phyloP scores from a whole-genome alignment of 1,140 invertebrate species.

The Oryctes rhinoceros region DNA sequence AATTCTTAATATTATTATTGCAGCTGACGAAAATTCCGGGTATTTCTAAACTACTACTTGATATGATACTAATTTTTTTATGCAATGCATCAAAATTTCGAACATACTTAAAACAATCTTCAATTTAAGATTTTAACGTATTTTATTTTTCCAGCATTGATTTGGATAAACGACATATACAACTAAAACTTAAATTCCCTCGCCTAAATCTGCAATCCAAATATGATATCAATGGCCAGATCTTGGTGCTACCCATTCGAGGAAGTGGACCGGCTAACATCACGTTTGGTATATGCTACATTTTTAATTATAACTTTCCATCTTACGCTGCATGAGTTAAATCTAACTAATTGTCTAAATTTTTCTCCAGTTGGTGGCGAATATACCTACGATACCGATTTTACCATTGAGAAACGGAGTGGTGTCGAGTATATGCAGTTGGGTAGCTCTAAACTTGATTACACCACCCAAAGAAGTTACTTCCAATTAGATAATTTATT shows the following conservation, averaged over 20 bases:
- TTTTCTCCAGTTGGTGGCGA: conserved; percentile 64
- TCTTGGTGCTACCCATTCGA: conserved; percentile 60
- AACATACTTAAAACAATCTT: too few species aligned
- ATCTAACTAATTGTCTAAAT: conserved; percentile 47
- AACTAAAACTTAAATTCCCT: conserved; percentile 51
- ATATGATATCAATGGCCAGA: conserved; percentile 60
- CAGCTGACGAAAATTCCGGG: too few species aligned
- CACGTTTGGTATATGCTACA: conserved; percentile 56
- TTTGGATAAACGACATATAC: conserved; percentile 46
- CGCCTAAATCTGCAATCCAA: conserved; percentile 56
- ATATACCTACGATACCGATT: conserved; percentile 67
- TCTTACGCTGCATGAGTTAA: not conserved
- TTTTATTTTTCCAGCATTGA: conserved; percentile 15
- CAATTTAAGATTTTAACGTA: not conserved
- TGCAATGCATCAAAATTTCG: too few species aligned
- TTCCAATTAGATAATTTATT: conserved; percentile 66
- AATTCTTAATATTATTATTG: too few species aligned
- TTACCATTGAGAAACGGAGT: conserved; percentile 66
- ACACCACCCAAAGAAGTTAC: conserved; percentile 64
- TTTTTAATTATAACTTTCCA: not conserved
- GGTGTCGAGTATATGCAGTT: conserved; percentile 69
- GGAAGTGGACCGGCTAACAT: conserved; percentile 61
- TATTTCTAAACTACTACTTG: too few species aligned
- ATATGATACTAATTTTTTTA: too few species aligned
- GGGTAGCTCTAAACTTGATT: conserved; percentile 67